Evolutionary conservation across 2,797 vertebrate species (phyloP).

Genomic region (Sandelia bainsii): DNA sequence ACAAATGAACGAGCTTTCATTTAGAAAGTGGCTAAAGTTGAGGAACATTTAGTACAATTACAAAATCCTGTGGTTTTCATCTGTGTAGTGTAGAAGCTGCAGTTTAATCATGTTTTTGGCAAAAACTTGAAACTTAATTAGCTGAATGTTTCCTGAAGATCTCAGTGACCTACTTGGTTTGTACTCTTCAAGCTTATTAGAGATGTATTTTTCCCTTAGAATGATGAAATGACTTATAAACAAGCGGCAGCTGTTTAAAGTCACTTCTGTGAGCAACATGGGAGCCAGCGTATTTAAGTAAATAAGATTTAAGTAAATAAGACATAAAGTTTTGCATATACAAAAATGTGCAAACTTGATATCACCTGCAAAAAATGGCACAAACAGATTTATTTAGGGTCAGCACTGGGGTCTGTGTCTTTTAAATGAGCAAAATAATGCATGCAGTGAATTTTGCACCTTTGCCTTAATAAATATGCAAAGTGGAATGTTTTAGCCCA

Average conservation of each 20-base stretch:
- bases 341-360: too few species aligned
- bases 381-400: too few species aligned
- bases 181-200: conserved; percentile 9
- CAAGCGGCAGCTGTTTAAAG: conserved; percentile 13
- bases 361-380: too few species aligned
- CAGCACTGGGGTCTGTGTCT: too few species aligned
- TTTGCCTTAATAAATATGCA: too few species aligned
- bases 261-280: neutral
- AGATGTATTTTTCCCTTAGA: conserved; percentile 9
- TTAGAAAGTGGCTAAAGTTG: neutral
- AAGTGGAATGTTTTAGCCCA: too few species aligned
- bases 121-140: neutral
- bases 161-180: neutral
- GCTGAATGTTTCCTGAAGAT: conserved; percentile 7
- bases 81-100: neutral
- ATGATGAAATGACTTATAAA: conserved; percentile 6
- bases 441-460: too few species aligned
- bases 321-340: neutral
- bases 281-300: neutral
- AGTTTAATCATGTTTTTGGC: conserved; percentile 8
- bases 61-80: neutral
- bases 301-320: neutral
- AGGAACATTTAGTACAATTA: neutral
- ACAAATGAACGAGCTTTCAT: too few species aligned
- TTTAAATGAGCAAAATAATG: too few species aligned